These are phyloP conservation scores for Trachelus tabidus DNA, from an alignment of 2,888 invertebrate genomes.

Conservation along the genomic window DNA sequence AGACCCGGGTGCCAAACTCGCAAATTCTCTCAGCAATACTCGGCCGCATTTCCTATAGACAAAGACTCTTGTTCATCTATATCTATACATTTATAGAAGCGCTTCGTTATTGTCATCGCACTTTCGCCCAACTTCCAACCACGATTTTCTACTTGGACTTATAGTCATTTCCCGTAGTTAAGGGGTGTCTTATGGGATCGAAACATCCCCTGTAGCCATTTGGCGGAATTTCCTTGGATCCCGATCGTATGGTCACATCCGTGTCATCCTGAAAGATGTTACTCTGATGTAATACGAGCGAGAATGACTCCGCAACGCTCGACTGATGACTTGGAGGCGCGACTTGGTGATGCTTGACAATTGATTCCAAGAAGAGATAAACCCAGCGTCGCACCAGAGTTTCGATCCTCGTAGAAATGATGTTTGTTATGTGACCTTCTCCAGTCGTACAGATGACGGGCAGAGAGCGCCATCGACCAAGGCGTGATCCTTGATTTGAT, in stretches of 20 bases:
- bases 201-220: background rate
- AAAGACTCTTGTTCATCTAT: background rate
- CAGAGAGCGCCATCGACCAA: background rate
- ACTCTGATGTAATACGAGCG: background rate
- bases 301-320: background rate
- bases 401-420: background rate
- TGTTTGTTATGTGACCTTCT: background rate
- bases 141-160: background rate
- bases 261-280: background rate
- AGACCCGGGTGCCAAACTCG: constrained; percentile 7
- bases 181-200: background rate
- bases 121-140: background rate
- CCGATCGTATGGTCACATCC: background rate
- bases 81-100: background rate
- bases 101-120: background rate
- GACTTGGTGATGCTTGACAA: background rate
- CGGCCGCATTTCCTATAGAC: background rate
- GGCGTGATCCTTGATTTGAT: background rate
- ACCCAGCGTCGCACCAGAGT: background rate
- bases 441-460: background rate
- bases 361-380: background rate
- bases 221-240: background rate
- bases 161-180: background rate
- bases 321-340: background rate
- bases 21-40: constrained; percentile 18